Evolutionary conservation across 2,797 vertebrate genomes (phyloP), one percentile per base, ranked within the genome.

Genomic region (Ctenochaetus hawaiiensis): DNA sequence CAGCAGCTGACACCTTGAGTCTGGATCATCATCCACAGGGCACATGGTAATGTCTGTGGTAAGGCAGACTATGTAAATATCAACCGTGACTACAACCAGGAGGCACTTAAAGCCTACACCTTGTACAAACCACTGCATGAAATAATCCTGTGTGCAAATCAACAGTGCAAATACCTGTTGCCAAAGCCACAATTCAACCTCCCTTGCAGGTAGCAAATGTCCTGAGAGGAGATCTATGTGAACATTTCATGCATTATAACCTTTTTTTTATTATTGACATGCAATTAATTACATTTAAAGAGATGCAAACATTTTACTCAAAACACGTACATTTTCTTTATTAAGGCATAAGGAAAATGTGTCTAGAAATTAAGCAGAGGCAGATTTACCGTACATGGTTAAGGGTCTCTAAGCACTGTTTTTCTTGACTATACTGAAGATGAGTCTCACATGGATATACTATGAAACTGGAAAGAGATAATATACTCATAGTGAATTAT

Each of bases 391-490:
- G 17, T 22, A 6, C 17, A 39, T 23, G 14, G 23, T 57, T 6
- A 13, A 64, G 16, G 17, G 14, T 34, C 30, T 34, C 30, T 10
- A 47, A n/a, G n/a, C 3, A 59, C 47, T 37, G 64, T 61, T 14
- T 61, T 14, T 61, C 44, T 47, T 71, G n/a, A 54, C 65, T n/a
- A 16, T 16, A 20, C 1, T 34, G 30, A 34, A 34, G 30, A 34
- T 34, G 30, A 34, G 30, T 34, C 6, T 34, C 30, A 57, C n/a
- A 45, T 52, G 10, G 57, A 75, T 20, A 23, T 34, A 16, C 37
- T 39, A 30, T 62, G 17, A 51, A 81, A 68, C 26, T 54, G 54
- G n/a, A 65, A 48, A 64, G 23, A 70, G 54, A 0, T 44, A 64
- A 57, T 10, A 49, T 70, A 17, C 67, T 6, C 68, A 48, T 58